Base-by-base conservation (phyloP, 1,140 invertebrate genomes). In the Drosophila elegans region DNA sequence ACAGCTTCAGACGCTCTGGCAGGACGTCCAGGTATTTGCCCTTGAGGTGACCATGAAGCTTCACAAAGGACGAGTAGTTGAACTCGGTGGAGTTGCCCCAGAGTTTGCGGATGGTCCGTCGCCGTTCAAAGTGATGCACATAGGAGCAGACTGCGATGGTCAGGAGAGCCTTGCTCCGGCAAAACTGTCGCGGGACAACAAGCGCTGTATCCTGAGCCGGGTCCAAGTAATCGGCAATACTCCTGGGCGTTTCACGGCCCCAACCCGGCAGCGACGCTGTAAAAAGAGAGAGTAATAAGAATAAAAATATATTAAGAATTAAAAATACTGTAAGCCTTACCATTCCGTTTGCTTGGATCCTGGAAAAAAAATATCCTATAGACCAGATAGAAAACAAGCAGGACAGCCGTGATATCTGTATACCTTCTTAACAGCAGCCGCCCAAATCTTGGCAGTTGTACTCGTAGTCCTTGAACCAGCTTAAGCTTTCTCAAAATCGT, bases 81-180 rank as follows among this genome's bases (percentile, higher is more conserved):
- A 92, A 94, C 61, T 94, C 93, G 3, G 75, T 79, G 41, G 73
- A 79, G 63, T 94, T 95, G 0, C 95, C 97, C 97, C 97, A 98
- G 1, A 96, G 97, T 78, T 96, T 94, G 73, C 97, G 93, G 66
- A 97, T 97, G 11, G 95, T 95, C 38, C 91, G 82, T 36, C 91
- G 93, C 39, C 94, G 93, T 34, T 95, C 94, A 62, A 95, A 94
- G 92, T 97, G 95, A 1, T 89, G 78, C 1, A 96, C 94, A 10
- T 95, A 94, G 0, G 96, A 97, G 84, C 95, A 96, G 1, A 97
- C 94, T 12, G 96, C 93, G 57, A 97, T 95, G 1, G 97, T 91
- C 16, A 97, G 91, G 81, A 96, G 95, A 4, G 79, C 84, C 44
- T 82, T 93, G 85, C 77, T 91, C 6, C 74, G 80, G 92, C 95